Conservation (phyloP, 1,140 invertebrate genomes). For the Thaumatotibia leucotreta region DNA sequence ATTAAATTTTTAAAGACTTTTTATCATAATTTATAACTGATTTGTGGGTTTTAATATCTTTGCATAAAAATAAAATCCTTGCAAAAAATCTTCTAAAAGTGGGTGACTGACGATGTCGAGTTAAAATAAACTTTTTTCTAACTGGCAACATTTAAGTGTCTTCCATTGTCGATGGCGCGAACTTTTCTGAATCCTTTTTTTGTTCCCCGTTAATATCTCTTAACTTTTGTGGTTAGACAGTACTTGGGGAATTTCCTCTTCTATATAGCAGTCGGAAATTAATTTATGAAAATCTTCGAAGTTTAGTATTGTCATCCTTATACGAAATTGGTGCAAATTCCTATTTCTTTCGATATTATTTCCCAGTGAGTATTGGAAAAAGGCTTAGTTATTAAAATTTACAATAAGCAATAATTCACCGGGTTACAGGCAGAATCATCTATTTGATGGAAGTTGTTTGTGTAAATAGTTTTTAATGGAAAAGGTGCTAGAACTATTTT, state of each 20-base stretch:
- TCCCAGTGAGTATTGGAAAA: no score
- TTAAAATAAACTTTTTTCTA: conserved; percentile 3
- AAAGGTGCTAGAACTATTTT: no score
- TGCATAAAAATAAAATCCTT: neutral
- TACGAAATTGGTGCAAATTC: no score
- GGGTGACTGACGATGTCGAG: neutral
- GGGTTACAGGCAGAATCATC: no score
- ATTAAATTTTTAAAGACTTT: no score
- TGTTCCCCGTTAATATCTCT: neutral
- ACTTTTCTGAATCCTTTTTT: conserved; percentile 8
- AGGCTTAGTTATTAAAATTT: no score
- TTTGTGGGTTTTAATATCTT: neutral
- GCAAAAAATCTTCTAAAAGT: neutral
- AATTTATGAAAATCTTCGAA: neutral
- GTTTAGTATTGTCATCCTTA: no score
- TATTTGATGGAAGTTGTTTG: no score
- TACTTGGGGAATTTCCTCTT: neutral
- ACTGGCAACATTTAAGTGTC: conserved; percentile 11
- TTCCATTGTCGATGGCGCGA: conserved; percentile 13
- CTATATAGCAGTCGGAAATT: neutral
- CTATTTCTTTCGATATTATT: no score
- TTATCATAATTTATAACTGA: no score
- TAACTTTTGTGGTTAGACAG: conserved; percentile 6
- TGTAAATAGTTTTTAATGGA: no score
- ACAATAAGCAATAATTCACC: no score